Evolutionary conservation across 2,797 vertebrate genomes (phyloP), one percentile per base, ranked within the genome.

Genomic region (Sebastiscus tertius): DNA sequence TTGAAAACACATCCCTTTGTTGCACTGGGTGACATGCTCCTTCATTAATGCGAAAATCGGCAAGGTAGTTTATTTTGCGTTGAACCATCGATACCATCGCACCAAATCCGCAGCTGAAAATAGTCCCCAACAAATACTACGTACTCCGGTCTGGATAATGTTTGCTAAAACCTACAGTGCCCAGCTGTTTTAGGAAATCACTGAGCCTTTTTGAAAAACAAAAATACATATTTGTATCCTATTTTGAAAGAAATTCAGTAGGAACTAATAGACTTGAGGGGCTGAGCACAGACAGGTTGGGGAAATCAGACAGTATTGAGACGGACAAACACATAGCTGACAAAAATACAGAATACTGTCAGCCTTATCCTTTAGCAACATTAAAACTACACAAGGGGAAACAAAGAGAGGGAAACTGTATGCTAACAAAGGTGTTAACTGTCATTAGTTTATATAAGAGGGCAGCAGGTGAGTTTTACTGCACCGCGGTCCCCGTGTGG

Each of bases 401-500:
- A 46, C 20, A 69, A 36, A 36, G 60, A 69, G 8, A 5, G 1
- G 7, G 26, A 52, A 20, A 5, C 1, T 54, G 14, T 12, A 55
- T 49, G 3, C 61, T 54, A 7, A 49, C 18, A 8, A 49, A 58
- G 26, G 12, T 18, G 14, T 72, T 58, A 1, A 55, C 31, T 13
- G 8, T 59, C 26, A 73, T 70, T 33, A 61, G 18, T 72, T 75
- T 59, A 69, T 52, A 16, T 65, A 29, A 72, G 52, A 63, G 49
- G 52, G 65, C 56, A 56, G 39, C 61, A 82, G n/a, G 49, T 52
- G 54, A 74, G 39, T 70, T 80, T 67, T 46, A 63, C 66, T 39
- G 59, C 71, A 52, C 31, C 7, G 16, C 2, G 3, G 26, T 67
- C 79, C 55, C 77, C 54, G 2, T 69, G 36, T 86, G 75, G 84